Conservation (phyloP, 2,888 invertebrate species). For the Dioctria rufipes region DNA sequence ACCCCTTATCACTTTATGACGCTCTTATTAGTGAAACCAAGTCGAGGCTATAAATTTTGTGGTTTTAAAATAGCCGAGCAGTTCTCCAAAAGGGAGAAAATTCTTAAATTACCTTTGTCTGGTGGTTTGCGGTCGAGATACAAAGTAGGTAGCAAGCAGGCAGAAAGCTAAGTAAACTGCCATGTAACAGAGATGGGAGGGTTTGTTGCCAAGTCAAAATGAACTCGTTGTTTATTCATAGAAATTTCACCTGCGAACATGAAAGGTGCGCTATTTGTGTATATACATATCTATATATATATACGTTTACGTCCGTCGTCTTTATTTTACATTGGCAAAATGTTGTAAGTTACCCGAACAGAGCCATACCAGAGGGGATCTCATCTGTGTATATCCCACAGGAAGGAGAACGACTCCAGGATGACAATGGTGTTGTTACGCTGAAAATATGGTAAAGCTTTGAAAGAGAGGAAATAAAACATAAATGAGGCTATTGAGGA, state of each 20-base stretch:
- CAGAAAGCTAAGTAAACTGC: background rate
- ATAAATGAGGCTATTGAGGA: constrained; percentile 31
- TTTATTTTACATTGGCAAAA: background rate
- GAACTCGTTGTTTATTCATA: constrained; percentile 49
- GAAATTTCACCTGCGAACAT: constrained; percentile 37
- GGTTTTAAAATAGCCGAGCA: constrained; percentile 24
- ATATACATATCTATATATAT: background rate
- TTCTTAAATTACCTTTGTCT: constrained; percentile 48
- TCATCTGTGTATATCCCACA: background rate
- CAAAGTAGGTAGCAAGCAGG: constrained; percentile 5
- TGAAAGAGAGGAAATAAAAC: constrained; percentile 22
- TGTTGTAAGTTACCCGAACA: background rate
- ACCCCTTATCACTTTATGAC: constrained; percentile 44
- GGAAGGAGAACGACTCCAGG: background rate
- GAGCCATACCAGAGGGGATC: background rate
- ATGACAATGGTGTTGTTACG: constrained; percentile 27
- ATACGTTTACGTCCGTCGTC: no score
- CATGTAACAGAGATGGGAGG: background rate
- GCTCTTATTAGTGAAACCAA: constrained; percentile 43
- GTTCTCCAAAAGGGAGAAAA: constrained; percentile 21
- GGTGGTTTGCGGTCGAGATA: constrained; percentile 30
- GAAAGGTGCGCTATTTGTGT: constrained; percentile 11
- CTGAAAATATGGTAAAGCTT: background rate
- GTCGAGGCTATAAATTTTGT: constrained; percentile 47
- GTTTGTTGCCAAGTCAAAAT: constrained; percentile 31